Evolutionary conservation across 2,797 vertebrate genomes (phyloP).

Genomic region (Fundulus diaphanus): DNA sequence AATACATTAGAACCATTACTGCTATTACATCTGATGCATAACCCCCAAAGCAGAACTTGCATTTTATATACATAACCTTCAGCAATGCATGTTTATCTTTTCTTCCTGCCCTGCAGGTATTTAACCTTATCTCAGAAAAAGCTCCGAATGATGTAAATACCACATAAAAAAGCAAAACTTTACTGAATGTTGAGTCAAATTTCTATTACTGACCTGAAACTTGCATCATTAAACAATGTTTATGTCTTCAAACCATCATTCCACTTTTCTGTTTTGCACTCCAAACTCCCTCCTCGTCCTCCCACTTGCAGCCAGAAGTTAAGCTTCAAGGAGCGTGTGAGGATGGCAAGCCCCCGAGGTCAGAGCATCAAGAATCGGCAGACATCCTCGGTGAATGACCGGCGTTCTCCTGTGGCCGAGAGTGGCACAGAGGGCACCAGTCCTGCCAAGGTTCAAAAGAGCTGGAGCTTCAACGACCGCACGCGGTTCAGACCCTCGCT

Average conservation of each 20-base stretch:
- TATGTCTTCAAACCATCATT: conserved; percentile 22
- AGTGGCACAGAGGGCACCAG: conserved; percentile 86
- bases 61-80: conserved; percentile 52
- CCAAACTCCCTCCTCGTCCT: not conserved
- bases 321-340: conserved; percentile 95
- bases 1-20: not conserved
- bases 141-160: conserved; percentile 21
- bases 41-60: conserved; percentile 43
- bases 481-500: conserved; percentile 94
- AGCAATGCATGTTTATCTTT: conserved; percentile 69
- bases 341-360: conserved; percentile 95
- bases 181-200: not conserved
- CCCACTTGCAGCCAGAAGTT: conserved; percentile 88
- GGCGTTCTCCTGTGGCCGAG: conserved; percentile 90
- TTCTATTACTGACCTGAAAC: not conserved
- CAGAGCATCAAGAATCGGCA: conserved; percentile 95
- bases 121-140: conserved; percentile 1
- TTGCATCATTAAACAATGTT: conserved; percentile 3
- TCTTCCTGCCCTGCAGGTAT: conserved; percentile 36
- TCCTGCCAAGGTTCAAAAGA: conserved; percentile 96
- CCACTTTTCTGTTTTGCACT: conserved; percentile 12
- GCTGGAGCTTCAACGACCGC: conserved; percentile 98
- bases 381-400: conserved; percentile 86
- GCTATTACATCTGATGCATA: conserved; percentile 21
- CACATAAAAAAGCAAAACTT: conserved; percentile 8